A percentile compares a stretch with the other conserved stretches of the same genome.
These are phyloP conservation scores for Agrotis segetum DNA, from an alignment of 2,888 invertebrate genomes.

Conservation along the genomic window DNA sequence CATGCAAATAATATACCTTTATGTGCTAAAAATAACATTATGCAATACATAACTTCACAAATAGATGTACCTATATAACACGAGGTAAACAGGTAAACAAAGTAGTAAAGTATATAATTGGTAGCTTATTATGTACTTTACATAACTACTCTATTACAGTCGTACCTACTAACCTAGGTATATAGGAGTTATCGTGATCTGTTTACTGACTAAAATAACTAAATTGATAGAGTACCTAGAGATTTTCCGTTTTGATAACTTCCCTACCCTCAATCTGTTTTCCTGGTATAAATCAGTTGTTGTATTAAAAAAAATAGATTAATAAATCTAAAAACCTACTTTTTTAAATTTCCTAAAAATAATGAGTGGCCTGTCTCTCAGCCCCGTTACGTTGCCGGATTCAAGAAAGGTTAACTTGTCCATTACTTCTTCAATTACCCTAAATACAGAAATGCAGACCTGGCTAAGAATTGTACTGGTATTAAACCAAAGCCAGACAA, in stretches of 20 bases:
- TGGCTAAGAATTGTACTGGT: too few species aligned
- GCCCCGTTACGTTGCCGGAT: too few species aligned
- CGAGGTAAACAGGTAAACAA: slow-evolving; percentile 47
- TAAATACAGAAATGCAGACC: too few species aligned
- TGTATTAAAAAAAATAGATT: neutral
- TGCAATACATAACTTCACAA: neutral
- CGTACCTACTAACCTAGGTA: neutral
- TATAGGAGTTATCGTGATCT: slow-evolving; percentile 3
- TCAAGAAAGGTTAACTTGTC: too few species aligned
- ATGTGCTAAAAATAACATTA: slow-evolving; percentile 33
- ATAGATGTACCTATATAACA: neutral
- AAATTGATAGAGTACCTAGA: too few species aligned
- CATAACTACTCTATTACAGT: slow-evolving; percentile 45
- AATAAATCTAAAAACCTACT: too few species aligned
- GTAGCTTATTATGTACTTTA: slow-evolving; percentile 31
- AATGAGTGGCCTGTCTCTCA: too few species aligned
- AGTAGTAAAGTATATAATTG: slow-evolving; percentile 41
- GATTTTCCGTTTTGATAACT: too few species aligned
- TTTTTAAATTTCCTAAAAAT: too few species aligned
- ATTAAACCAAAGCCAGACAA: too few species aligned
- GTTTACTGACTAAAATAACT: slow-evolving; percentile 9
- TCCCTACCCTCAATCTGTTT: neutral
- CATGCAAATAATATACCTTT: neutral
- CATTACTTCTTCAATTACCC: too few species aligned
- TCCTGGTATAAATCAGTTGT: neutral